Evolutionary conservation across 2,797 vertebrate species (phyloP).

Genomic region (Aphelocoma californica): DNA sequence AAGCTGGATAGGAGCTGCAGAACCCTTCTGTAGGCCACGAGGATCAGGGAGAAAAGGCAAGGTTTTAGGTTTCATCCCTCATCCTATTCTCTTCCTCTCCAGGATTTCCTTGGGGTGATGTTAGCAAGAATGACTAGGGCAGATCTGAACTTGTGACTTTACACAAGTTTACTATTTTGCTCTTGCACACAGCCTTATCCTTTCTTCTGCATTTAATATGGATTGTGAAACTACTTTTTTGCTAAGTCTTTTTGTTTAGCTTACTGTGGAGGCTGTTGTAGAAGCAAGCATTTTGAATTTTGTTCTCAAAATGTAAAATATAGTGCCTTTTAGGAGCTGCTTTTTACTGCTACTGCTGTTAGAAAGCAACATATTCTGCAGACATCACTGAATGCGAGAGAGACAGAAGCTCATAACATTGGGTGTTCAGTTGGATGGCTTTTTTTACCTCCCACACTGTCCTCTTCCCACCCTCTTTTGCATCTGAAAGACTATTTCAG

Average conservation of each 20-base stretch:
- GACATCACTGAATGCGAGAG: neutral
- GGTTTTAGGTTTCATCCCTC: neutral
- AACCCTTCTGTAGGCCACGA: conserved; percentile 79
- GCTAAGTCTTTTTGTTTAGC: neutral
- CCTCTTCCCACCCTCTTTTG: neutral
- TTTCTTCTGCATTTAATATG: neutral
- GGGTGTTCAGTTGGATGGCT: neutral
- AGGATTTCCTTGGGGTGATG: neutral
- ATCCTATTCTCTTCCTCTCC: neutral
- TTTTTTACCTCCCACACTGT: neutral
- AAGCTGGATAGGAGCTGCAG: conserved; percentile 79
- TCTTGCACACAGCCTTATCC: neutral
- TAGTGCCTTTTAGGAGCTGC: neutral
- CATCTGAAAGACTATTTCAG: neutral
- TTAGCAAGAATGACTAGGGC: neutral
- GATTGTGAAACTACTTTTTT: neutral
- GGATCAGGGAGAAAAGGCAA: conserved; percentile 84
- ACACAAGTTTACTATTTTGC: neutral
- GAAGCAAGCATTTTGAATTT: neutral
- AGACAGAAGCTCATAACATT: neutral
- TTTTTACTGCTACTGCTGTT: neutral
- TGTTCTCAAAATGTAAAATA: neutral
- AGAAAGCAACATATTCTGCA: neutral
- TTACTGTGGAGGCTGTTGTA: neutral
- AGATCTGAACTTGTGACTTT: neutral